phyloP scores from a whole-genome alignment of 1,140 invertebrate genomes.

The Globodera rostochiensis region DNA sequence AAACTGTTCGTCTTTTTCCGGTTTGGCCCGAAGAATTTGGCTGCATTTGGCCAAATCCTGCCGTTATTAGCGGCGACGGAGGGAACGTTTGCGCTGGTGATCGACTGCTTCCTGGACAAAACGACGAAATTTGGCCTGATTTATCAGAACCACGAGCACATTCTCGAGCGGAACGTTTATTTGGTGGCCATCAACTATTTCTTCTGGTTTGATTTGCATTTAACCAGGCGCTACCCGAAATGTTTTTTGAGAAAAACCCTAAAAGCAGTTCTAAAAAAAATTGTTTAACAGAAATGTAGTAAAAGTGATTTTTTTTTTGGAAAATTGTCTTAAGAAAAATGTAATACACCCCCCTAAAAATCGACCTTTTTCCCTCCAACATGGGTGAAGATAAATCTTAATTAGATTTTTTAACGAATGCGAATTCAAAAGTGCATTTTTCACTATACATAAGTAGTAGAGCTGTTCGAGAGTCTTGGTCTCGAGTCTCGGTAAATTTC shows the following conservation, averaged over 20 bases:
- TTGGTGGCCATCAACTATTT: background rate
- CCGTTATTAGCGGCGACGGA: background rate
- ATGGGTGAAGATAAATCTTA: too few relatives aligned
- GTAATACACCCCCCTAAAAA: too few relatives aligned
- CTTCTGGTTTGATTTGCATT: background rate
- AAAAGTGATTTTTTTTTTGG: too few relatives aligned
- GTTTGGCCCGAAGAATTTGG: background rate
- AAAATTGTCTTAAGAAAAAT: too few relatives aligned
- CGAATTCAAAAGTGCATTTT: too few relatives aligned
- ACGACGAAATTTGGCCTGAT: background rate
- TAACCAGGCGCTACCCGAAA: background rate
- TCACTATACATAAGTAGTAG: too few relatives aligned
- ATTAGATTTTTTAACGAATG: too few relatives aligned
- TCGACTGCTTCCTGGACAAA: background rate
- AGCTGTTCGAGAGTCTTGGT: too few relatives aligned
- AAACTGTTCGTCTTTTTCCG: background rate
- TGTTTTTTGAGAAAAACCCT: background rate
- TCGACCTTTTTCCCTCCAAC: too few relatives aligned
- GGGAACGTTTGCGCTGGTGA: background rate
- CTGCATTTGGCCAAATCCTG: background rate
- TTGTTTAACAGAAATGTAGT: too few relatives aligned
- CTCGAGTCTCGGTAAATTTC: too few relatives aligned
- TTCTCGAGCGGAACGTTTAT: background rate
- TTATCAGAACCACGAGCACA: background rate
- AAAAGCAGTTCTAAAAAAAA: too few relatives aligned